Conservation (phyloP, 2,113 vertebrate species). For the Tupaia tana region DNA sequence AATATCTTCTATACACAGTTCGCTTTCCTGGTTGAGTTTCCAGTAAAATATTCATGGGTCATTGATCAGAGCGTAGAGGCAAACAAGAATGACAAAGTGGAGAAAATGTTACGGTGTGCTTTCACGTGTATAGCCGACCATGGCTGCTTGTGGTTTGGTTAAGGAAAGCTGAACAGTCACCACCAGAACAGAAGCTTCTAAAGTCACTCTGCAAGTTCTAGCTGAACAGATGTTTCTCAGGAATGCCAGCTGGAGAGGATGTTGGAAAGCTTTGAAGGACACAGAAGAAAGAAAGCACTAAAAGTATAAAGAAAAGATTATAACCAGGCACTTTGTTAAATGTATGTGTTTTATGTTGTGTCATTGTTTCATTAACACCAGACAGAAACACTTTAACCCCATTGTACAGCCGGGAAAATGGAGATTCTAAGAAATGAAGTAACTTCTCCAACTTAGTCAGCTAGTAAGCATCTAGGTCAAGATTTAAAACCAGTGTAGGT, state of each 20-base stretch:
- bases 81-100: background rate
- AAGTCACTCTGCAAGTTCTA: background rate
- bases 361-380: background rate
- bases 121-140: background rate
- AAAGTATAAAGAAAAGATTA: background rate
- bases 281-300: background rate
- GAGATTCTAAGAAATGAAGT: background rate
- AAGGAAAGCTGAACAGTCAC: background rate
- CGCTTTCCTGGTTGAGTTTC: constrained; percentile 15
- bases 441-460: background rate
- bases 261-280: background rate
- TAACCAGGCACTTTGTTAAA: background rate
- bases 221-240: background rate
- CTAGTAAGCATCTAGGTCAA: background rate
- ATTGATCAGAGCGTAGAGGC: background rate
- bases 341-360: background rate
- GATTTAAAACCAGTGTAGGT: background rate
- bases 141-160: background rate
- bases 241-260: background rate
- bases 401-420: background rate
- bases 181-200: background rate
- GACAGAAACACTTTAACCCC: background rate
- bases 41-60: background rate
- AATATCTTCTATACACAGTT: background rate
- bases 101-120: background rate